Base-by-base conservation (phyloP, 23 tunicate genomes). In the Trididemnum miniatum region DNA sequence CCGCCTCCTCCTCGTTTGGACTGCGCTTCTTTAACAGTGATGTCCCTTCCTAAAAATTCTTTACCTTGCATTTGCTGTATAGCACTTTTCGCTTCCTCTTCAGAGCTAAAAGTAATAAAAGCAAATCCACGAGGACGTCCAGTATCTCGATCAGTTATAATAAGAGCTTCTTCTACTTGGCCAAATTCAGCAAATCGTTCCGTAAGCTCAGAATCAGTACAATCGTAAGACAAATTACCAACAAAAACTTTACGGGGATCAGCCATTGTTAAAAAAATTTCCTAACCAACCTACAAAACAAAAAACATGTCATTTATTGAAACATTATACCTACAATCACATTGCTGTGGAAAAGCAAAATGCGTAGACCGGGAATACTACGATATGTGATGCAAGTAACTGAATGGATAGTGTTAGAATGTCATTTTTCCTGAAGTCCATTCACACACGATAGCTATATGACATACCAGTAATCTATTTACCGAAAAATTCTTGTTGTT, bases 51-150 rank as follows among this genome's bases (percentile, higher is more conserved):
- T n/a, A 12, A 12, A 3, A 20, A 22, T 3, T 24, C 67, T 20
- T 18, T 12, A 12, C n/a, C 67, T 3, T 62, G 26, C 5, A 22
- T 4, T 20, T 50, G 31, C 18, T 65, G 18, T 28, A 77, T 77
- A 7, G 83, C 90, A 22, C 31, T 57, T 31, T 73, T 9, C 18
- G 86, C 86, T 4, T 74, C 82, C 4, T 72, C 65, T 30, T 30
- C 54, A 23, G 36, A 4, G 5, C 1, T 32, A 31, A 87, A 75
- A 31, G 92, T 87, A 7, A 87, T 76, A 75, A 87, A 87, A 5
- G 81, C 92, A 74, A 87, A 87, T 23, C 92, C 92, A 39, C 92
- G 76, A 20, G 92, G 35, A 29, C 86, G 49, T 1, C 82, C 82
- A 0, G 92, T 87, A 9, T 87, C 86, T 25, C 86, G 67, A 37